Evolutionary conservation across 2,113 vertebrate species (phyloP).

Genomic region (Monopterus albus): DNA sequence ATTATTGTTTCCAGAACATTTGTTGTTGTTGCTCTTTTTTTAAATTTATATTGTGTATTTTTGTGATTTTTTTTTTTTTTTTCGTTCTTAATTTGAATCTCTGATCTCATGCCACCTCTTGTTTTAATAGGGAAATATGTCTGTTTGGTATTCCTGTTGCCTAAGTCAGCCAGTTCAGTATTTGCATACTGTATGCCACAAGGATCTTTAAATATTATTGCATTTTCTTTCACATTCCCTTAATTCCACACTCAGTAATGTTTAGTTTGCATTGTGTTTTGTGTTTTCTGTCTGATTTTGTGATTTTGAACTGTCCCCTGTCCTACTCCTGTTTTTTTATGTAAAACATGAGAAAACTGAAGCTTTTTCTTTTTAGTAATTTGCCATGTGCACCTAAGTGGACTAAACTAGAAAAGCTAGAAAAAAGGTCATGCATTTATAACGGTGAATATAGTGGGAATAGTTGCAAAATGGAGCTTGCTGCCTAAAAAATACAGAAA

Average conservation of each 20-base stretch:
- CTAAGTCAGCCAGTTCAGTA: slow-evolving; percentile 18
- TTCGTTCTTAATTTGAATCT: slow-evolving; percentile 21
- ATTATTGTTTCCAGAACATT: slow-evolving; percentile 72
- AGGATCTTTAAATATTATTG: neutral
- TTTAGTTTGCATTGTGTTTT: slow-evolving; percentile 31
- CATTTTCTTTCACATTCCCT: slow-evolving; percentile 59
- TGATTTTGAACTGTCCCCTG: slow-evolving; percentile 53
- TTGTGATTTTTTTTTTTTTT: slow-evolving; percentile 37
- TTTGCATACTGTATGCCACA: slow-evolving; percentile 10
- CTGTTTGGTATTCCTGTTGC: slow-evolving; percentile 15
- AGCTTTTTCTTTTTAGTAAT: slow-evolving; percentile 69
- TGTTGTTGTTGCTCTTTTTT: slow-evolving; percentile 42
- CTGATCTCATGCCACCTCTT: slow-evolving; percentile 15
- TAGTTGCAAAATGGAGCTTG: slow-evolving; percentile 58
- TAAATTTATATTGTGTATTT: slow-evolving; percentile 55
- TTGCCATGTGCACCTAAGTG: slow-evolving; percentile 66
- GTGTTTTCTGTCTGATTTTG: slow-evolving; percentile 43
- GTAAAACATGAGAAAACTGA: slow-evolving; percentile 65
- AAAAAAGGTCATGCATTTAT: slow-evolving; percentile 55
- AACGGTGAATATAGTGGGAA: slow-evolving; percentile 37
- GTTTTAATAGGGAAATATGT: slow-evolving; percentile 21
- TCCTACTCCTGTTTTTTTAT: slow-evolving; percentile 58
- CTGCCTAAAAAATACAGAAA: slow-evolving; percentile 38
- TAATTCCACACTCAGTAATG: slow-evolving; percentile 26
- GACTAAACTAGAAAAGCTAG: slow-evolving; percentile 50